Evolutionary conservation across 2,888 invertebrate species (phyloP).

Genomic region (Lepidochrysops patricia): DNA sequence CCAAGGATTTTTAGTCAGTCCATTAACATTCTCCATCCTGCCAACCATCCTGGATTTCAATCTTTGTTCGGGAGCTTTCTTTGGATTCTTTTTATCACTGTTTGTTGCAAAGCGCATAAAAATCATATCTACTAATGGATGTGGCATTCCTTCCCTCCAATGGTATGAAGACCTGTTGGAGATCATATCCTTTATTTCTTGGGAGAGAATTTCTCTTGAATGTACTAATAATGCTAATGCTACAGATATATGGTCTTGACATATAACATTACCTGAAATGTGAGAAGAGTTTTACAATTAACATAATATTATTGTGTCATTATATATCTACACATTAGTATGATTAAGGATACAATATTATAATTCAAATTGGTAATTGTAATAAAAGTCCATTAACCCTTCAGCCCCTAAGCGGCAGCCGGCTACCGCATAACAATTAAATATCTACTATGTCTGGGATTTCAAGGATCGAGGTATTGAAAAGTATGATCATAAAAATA

Average conservation of each 20-base stretch:
- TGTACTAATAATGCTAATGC: slow-evolving; percentile 75
- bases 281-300: too few species aligned
- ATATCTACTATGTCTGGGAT: too few species aligned
- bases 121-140: slow-evolving; percentile 78
- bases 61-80: slow-evolving; percentile 49
- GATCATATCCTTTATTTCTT: slow-evolving; percentile 50
- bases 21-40: slow-evolving; percentile 36
- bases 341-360: too few species aligned
- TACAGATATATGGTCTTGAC: slow-evolving; percentile 75
- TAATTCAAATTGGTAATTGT: too few species aligned
- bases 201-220: slow-evolving; percentile 64
- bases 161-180: slow-evolving; percentile 76
- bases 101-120: slow-evolving; percentile 84
- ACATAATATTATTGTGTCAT: too few species aligned
- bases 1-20: slow-evolving; percentile 80
- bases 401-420: too few species aligned
- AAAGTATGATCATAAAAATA: not conserved
- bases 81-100: slow-evolving; percentile 80
- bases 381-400: too few species aligned
- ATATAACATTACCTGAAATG: slow-evolving; percentile 77
- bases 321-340: too few species aligned
- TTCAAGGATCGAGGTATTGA: not conserved
- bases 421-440: too few species aligned
- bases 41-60: slow-evolving; percentile 30
- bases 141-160: slow-evolving; percentile 83